Conservation (phyloP, 2,113 vertebrate genomes). For the Oncorhynchus tshawytscha region DNA sequence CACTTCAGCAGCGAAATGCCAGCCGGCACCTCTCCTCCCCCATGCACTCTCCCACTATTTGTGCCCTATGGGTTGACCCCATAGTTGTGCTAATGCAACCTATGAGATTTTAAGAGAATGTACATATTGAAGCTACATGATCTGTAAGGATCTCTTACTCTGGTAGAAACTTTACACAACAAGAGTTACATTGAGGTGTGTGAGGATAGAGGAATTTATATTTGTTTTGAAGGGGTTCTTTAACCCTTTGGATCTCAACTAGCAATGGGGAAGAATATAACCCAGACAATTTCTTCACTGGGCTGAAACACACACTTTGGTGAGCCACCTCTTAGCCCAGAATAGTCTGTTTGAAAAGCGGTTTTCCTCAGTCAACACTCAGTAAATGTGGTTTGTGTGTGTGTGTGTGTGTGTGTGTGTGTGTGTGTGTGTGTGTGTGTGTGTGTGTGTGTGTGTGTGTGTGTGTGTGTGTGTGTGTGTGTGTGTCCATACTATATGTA, state of each 20-base stretch:
- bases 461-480: slow-evolving; percentile 11
- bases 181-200: too few species aligned
- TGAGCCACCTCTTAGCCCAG: slow-evolving; percentile 43
- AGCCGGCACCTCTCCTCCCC: slow-evolving; percentile 51
- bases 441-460: slow-evolving; percentile 7
- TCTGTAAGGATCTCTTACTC: too few species aligned
- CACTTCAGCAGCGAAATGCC: slow-evolving; percentile 59
- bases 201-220: not conserved
- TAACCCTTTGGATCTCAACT: slow-evolving; percentile 1
- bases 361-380: slow-evolving; percentile 57
- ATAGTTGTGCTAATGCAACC: not conserved
- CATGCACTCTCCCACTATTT: slow-evolving; percentile 50
- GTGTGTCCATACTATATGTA: not conserved
- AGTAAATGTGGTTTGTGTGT: slow-evolving; percentile 24
- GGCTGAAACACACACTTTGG: slow-evolving; percentile 56
- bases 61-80: slow-evolving; percentile 38
- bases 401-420: slow-evolving; percentile 8
- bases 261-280: slow-evolving; percentile 37
- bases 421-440: slow-evolving; percentile 11
- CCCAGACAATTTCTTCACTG: slow-evolving; percentile 26
- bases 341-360: slow-evolving; percentile 55
- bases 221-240: not conserved
- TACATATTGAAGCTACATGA: too few species aligned
- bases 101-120: too few species aligned
- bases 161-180: too few species aligned